Evolutionary conservation across 2,113 vertebrate genomes (phyloP), one percentile per base, ranked within the genome.

Genomic region (Sprattus sprattus): DNA sequence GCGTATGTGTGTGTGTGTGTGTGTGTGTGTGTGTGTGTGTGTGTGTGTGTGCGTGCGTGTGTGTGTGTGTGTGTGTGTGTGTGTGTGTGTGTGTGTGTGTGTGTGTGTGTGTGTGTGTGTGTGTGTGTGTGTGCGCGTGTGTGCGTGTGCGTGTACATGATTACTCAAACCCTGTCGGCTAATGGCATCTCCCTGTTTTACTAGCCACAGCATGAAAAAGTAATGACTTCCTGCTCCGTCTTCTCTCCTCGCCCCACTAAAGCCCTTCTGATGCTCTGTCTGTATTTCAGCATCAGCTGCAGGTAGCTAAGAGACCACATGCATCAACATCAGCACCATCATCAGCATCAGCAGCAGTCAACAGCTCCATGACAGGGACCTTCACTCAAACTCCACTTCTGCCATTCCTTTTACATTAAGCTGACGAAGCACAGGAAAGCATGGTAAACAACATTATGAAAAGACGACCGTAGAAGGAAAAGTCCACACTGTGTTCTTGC

Each of bases 131-230:
- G 44, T 49, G 67, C 54, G 46, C 2, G 39, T 39, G 39, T 39
- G 39, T 49, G 47, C 6, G 8, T 11, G 11, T 49, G 47, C 11
- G 8, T 49, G 8, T 49, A 49, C 11, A 15, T 83, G 82, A 90
- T 92, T 89, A 86, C 91, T 91, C 89, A 89, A 84, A 60, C 82
- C 88, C 85, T 67, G 87, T 84, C 4, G 71, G 2, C 71, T 88
- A 87, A 88, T 87, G 88, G 81, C 81, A 83, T 87, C 89, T 82
- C 84, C 89, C 84, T 81, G 87, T 90, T 86, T 64, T 84, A 64
- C 84, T 85, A 84, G 22, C 78, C 80, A 25, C 52, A 25, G 78
- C 57, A 86, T 85, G 87, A 89, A 89, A 89, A 87, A 90, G 84
- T 78, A 89, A 91, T 90, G 89, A 85, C 81, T 81, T 80, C 25